These are phyloP conservation scores for Chrosomus eos DNA, from an alignment of 2,797 vertebrate species.

Conservation along the genomic window DNA sequence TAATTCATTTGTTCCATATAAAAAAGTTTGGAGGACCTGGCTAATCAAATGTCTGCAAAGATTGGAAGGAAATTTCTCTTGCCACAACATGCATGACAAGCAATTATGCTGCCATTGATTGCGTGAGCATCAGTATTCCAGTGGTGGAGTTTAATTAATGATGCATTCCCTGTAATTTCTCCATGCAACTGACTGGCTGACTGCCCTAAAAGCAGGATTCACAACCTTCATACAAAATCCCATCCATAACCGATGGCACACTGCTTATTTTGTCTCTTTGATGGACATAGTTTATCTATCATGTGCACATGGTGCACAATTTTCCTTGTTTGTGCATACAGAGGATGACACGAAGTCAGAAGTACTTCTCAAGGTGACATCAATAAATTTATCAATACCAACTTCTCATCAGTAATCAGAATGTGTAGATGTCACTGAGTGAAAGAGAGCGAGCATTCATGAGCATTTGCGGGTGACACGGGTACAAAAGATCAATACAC, in stretches of 20 bases:
- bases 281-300: constrained; percentile 38
- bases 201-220: constrained; percentile 34
- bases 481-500: constrained; percentile 27
- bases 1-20: constrained; percentile 55
- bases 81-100: constrained; percentile 60
- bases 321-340: constrained; percentile 25
- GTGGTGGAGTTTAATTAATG: constrained; percentile 58
- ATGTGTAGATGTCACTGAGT: constrained; percentile 38
- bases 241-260: constrained; percentile 23
- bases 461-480: neutral
- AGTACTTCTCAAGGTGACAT: constrained; percentile 19
- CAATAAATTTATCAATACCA: constrained; percentile 40
- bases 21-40: constrained; percentile 44
- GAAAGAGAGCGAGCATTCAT: neutral
- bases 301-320: constrained; percentile 23
- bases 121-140: constrained; percentile 59
- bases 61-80: constrained; percentile 53
- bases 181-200: constrained; percentile 34
- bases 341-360: neutral
- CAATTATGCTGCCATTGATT: constrained; percentile 62
- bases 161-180: constrained; percentile 58
- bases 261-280: constrained; percentile 17
- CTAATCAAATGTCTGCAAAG: constrained; percentile 50
- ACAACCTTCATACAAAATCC: constrained; percentile 29
- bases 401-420: constrained; percentile 28